Conservation (phyloP, 2,888 invertebrate species). For the Drosophila anomalipes region DNA sequence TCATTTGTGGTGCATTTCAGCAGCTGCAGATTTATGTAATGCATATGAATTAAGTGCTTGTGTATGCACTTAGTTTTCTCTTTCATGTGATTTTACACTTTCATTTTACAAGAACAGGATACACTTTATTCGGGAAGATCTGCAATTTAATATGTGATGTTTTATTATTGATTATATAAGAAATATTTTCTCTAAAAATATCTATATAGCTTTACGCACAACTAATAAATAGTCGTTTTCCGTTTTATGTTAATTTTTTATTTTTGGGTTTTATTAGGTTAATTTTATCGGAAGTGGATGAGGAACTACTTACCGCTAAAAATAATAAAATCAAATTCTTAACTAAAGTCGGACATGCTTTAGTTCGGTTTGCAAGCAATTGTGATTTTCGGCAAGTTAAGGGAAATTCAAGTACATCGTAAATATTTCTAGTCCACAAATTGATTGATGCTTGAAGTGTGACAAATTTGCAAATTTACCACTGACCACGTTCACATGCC, state of each 20-base stretch:
- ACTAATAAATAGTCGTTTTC: neutral
- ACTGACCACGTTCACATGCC: conserved; percentile 29
- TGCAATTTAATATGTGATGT: neutral
- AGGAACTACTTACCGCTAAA: neutral
- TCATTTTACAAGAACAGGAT: neutral
- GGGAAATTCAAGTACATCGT: conserved; percentile 10
- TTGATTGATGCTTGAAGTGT: conserved; percentile 45
- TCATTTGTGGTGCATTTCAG: neutral
- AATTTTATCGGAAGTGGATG: neutral
- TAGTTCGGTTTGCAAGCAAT: neutral
- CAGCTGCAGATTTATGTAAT: neutral
- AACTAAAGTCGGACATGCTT: neutral
- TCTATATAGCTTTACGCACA: neutral
- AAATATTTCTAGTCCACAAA: conserved; percentile 3
- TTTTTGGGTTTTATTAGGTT: neutral
- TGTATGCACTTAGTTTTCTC: neutral
- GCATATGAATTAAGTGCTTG: neutral
- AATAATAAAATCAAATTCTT: conserved; percentile 4
- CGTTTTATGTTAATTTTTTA: neutral
- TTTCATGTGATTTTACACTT: neutral
- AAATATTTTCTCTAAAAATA: neutral
- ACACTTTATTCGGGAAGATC: too few relatives aligned
- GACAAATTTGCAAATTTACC: conserved; percentile 60
- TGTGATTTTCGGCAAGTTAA: conserved; percentile 5
- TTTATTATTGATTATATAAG: neutral